These are phyloP conservation scores for Rhagoletis pomonella DNA, from an alignment of 1,140 invertebrate genomes.

Conservation along the genomic window DNA sequence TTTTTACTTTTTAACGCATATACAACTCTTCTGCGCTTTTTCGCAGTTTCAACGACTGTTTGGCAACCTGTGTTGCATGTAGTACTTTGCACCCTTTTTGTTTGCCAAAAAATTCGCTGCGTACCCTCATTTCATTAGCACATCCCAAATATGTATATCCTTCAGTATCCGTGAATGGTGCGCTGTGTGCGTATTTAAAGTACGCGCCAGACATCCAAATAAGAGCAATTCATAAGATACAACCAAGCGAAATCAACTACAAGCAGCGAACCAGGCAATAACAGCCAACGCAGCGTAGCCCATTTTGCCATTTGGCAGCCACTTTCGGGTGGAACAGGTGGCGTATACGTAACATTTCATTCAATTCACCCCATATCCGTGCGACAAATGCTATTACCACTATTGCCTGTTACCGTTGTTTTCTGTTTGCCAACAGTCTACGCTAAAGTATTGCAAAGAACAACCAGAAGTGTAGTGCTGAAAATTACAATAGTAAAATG, in stretches of 20 bases:
- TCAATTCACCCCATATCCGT: conserved; percentile 23
- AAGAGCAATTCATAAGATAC: background rate
- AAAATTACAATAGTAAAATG: background rate
- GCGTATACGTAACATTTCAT: conserved; percentile 48
- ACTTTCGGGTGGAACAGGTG: background rate
- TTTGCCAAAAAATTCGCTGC: conserved; percentile 19
- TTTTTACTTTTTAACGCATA: background rate
- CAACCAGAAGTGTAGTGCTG: background rate
- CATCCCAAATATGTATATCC: background rate
- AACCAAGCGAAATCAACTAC: too few relatives aligned
- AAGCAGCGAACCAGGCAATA: background rate
- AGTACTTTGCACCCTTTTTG: background rate
- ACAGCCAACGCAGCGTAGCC: background rate
- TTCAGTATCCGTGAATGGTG: background rate
- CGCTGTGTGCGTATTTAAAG: background rate
- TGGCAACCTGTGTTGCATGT: background rate
- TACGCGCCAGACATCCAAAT: background rate
- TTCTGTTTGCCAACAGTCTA: background rate
- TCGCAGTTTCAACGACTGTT: background rate
- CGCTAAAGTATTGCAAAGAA: conserved; percentile 1
- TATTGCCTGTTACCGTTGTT: background rate
- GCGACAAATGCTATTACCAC: conserved; percentile 7
- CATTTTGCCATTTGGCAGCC: background rate
- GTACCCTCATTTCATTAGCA: conserved; percentile 37
- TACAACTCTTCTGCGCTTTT: background rate